Evolutionary conservation across 2,113 vertebrate genomes (phyloP).

Genomic region (Vimba vimba): DNA sequence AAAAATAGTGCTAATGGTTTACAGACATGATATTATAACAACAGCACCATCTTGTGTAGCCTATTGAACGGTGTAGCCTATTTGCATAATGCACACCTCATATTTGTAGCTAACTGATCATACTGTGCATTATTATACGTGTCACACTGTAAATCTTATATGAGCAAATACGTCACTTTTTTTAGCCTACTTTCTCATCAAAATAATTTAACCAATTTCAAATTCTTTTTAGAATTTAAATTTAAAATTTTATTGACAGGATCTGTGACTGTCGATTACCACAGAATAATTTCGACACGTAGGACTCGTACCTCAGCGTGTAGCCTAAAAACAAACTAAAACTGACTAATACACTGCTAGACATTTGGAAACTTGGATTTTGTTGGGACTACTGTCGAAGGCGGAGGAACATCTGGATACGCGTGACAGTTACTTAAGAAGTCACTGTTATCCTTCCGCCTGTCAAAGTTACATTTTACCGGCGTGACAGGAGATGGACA

Average conservation of each 20-base stretch:
- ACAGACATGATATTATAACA: not conserved
- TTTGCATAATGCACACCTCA: not conserved
- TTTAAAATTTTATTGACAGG: not conserved
- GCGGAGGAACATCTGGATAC: not conserved
- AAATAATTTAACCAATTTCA: no score
- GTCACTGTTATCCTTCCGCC: not conserved
- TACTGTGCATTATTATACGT: not conserved
- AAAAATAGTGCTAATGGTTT: not conserved
- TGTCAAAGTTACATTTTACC: not conserved
- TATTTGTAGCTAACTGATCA: not conserved
- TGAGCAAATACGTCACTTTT: no score
- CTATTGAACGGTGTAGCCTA: not conserved
- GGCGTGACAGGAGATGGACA: no score
- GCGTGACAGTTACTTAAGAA: not conserved
- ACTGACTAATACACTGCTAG: not conserved
- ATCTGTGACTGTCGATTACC: not conserved
- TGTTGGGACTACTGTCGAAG: not conserved
- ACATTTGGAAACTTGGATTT: not conserved
- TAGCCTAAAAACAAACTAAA: not conserved
- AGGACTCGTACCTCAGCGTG: not conserved
- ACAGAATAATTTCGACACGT: not conserved
- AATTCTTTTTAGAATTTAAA: no score
- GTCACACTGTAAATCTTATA: no score
- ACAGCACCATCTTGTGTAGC: slow-evolving; percentile 1
- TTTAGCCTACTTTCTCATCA: no score